Conservation (phyloP, 2,113 vertebrate species). For the Ictalurus punctatus region DNA sequence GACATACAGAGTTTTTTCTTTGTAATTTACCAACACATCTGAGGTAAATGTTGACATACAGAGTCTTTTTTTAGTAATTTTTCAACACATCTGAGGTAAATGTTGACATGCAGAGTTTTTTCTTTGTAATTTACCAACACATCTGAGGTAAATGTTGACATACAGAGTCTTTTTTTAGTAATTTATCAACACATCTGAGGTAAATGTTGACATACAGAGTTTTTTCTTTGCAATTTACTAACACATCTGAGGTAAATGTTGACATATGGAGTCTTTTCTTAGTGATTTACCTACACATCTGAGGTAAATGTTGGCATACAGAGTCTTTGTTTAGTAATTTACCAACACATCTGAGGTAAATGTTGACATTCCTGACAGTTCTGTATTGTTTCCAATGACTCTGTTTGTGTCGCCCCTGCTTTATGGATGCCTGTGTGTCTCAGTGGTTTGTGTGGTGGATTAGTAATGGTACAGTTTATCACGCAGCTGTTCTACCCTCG, state of each 20-base stretch:
- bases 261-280: neutral
- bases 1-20: neutral
- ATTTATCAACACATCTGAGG: neutral
- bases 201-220: neutral
- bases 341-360: neutral
- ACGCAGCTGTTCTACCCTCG: conserved; percentile 19
- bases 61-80: neutral
- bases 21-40: neutral
- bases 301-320: neutral
- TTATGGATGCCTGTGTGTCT: neutral
- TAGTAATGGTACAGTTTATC: conserved; percentile 16
- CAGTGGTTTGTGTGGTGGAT: conserved; percentile 2
- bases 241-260: neutral
- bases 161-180: neutral
- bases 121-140: neutral
- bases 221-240: neutral
- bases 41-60: neutral
- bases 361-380: neutral
- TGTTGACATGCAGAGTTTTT: neutral
- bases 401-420: neutral
- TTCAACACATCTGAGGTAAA: neutral
- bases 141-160: neutral
- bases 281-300: too few relatives aligned
- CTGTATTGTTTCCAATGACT: neutral
- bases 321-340: neutral